phyloP scores from a whole-genome alignment of 2,797 vertebrate genomes.

The Eremophila alpestris region DNA sequence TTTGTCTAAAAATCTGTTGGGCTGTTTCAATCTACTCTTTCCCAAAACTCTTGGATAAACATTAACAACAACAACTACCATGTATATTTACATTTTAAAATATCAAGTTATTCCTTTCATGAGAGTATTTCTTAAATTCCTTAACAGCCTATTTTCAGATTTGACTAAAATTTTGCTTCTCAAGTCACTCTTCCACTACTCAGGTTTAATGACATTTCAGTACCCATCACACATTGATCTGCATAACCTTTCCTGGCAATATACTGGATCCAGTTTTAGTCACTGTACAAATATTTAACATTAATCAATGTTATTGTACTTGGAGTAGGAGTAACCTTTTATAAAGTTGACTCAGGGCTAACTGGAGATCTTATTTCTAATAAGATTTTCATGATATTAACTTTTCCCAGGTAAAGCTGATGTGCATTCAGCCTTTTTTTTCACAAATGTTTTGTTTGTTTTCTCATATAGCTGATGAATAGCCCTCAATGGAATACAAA shows the following conservation, averaged over 20 bases:
- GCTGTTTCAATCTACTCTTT: neutral
- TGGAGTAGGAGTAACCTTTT: neutral
- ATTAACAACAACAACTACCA: neutral
- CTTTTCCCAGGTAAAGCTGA: neutral
- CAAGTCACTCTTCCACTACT: neutral
- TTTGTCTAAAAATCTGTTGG: neutral
- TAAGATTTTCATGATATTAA: neutral
- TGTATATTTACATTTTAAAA: neutral
- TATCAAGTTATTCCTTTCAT: neutral
- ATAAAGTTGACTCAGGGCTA: neutral
- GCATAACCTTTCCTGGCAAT: neutral
- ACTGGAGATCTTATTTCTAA: neutral
- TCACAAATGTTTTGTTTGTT: neutral
- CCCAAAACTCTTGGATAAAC: neutral
- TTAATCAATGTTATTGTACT: neutral
- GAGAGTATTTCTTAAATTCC: neutral
- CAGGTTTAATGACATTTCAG: neutral
- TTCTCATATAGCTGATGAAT: neutral
- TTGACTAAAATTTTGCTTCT: neutral
- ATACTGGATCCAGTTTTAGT: neutral
- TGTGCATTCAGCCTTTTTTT: neutral
- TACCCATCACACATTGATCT: neutral
- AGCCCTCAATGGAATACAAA: neutral
- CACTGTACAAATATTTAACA: slow-evolving; percentile 9
- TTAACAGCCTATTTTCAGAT: neutral